Base-by-base conservation (phyloP, 92 coral and sea anemone genomes). In the Scolanthus callimorphus region DNA sequence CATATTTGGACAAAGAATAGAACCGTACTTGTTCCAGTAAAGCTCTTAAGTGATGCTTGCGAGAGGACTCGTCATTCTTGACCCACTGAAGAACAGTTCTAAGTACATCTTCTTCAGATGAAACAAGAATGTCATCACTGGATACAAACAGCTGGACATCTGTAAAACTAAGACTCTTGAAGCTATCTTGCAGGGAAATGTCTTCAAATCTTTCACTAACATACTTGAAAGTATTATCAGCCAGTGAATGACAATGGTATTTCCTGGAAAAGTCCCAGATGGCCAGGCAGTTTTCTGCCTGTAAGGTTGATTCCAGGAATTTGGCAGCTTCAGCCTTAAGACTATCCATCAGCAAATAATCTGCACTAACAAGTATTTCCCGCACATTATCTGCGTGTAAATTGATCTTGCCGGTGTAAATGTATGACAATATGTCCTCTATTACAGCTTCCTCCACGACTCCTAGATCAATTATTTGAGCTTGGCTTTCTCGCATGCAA, bases 1-100 rank as follows among this genome's bases (percentile, higher is more conserved):
- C 26, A 20, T 17, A 39, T 53, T 71, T 71, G 12, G 78, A 61
- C 69, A 71, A 34, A 2, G 62, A 71, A 24, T 25, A 71, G 11
- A 51, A 1, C 3, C 70, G 21, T 20, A 71, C 43, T 17, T 31
- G 27, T 41, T 39, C 34, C 0, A 71, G 60, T 8, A 71, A 55
- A 6, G 55, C 45, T 0, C 51, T 49, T 4, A 71, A 27, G 1
- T 27, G 39, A 0, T 46, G 27, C 17, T 45, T 47, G 11, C 78
- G 38, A 12, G 34, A 13, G 47, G 46, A 1, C 11, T 12, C 24
- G 20, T 71, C 78, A 20, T 71, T 38, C 29, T 71, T 71, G 9
- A 71, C 62, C 78, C 78, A 71, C 8, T 27, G 9, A 19, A 71
- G 11, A 2, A 71, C 61, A 9, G 59, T 39, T 6, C 51, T 58